Conservation (phyloP, 1,140 invertebrate species). For the Drosophila funebris region DNA sequence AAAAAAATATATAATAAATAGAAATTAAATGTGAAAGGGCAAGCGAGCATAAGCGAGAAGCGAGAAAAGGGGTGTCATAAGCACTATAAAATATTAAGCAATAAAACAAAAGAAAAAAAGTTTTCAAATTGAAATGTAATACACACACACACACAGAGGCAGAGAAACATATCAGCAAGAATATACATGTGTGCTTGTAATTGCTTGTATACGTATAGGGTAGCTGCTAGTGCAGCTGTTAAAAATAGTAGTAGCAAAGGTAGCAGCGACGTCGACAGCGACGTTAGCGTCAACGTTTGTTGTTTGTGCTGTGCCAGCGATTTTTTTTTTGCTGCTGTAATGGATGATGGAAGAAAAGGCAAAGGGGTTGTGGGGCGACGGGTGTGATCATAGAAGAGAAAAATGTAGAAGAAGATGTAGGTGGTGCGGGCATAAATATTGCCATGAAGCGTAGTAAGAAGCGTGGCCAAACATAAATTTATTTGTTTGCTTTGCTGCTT, state of each 20-base stretch:
- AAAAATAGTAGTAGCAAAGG: constrained; percentile 42
- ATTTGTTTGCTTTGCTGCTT: constrained; percentile 52
- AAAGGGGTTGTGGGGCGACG: not conserved
- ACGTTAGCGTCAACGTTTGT: constrained; percentile 24
- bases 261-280: constrained; percentile 19
- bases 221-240: constrained; percentile 28
- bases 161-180: constrained; percentile 11
- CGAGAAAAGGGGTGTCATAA: constrained; percentile 20
- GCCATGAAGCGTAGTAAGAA: constrained; percentile 53
- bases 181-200: not conserved
- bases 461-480: constrained; percentile 68
- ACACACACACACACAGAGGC: not conserved
- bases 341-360: constrained; percentile 2
- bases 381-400: constrained; percentile 7
- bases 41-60: constrained; percentile 6
- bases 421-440: constrained; percentile 48
- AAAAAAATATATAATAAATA: too few relatives aligned
- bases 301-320: constrained; percentile 32
- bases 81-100: constrained; percentile 59
- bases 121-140: constrained; percentile 47
- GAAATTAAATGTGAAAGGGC: constrained; percentile 28
- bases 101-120: constrained; percentile 58
- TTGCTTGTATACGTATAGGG: too few relatives aligned
- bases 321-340: constrained; percentile 22
- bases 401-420: constrained; percentile 10